Evolutionary conservation across 2,113 vertebrate species (phyloP).

Genomic region (Eurypyga helias): DNA sequence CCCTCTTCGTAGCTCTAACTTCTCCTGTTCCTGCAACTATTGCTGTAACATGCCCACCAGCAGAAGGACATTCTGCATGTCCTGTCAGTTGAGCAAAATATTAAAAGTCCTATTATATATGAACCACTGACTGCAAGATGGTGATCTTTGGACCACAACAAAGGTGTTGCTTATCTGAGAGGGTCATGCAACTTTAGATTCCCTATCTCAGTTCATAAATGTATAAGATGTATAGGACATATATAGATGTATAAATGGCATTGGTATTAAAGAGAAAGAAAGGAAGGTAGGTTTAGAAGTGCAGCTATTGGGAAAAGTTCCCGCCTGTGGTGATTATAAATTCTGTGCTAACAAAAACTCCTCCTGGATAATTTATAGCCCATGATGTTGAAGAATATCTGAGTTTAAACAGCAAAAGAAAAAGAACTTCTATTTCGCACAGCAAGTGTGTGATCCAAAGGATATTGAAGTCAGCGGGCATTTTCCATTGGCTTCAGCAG

Average conservation of each 20-base stretch:
- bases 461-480: not conserved
- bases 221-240: not conserved
- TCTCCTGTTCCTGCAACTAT: not conserved
- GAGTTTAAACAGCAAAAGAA: not conserved
- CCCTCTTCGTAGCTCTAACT: not conserved
- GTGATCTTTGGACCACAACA: not conserved
- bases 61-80: not conserved
- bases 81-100: not conserved
- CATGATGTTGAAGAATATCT: not conserved
- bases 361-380: conserved; percentile 8
- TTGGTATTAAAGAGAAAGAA: not conserved
- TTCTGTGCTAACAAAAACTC: not conserved
- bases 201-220: not conserved
- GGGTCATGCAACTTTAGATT: not conserved
- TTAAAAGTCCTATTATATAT: not conserved
- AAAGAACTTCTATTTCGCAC: not conserved
- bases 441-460: not conserved
- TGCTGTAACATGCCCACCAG: not conserved
- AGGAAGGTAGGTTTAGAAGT: not conserved
- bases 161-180: not conserved
- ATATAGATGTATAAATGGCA: not conserved
- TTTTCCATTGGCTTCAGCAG: conserved; percentile 26
- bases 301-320: not conserved
- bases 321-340: not conserved
- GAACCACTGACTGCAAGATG: not conserved